Evolutionary conservation across 2,888 invertebrate species (phyloP).

Genomic region (Lycaena phlaeas): DNA sequence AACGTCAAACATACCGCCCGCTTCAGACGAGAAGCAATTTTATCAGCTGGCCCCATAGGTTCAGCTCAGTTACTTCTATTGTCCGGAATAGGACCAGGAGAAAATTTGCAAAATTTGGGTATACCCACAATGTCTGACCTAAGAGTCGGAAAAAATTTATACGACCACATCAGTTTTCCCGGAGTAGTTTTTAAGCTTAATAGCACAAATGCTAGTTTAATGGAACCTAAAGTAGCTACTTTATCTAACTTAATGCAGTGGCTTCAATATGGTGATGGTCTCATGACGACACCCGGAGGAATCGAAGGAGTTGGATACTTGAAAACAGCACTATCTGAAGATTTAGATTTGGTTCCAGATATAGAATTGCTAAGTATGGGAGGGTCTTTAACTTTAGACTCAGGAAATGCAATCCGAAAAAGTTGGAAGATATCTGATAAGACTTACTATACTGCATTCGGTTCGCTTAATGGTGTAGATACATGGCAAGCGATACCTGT

Average conservation of each 20-base stretch:
- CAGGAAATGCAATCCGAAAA: conserved; percentile 62
- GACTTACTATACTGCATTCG: conserved; percentile 71
- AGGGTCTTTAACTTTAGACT: conserved; percentile 76
- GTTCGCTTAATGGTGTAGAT: conserved; percentile 67
- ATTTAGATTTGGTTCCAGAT: conserved; percentile 74
- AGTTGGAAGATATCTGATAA: conserved; percentile 73
- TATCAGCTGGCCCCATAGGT: conserved; percentile 90
- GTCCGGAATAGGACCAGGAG: conserved; percentile 78
- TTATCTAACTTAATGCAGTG: conserved; percentile 53
- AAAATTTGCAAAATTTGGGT: conserved; percentile 69
- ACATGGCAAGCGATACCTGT: conserved; percentile 79
- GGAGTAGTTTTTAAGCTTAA: conserved; percentile 63
- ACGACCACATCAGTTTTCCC: conserved; percentile 74
- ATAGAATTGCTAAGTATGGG: conserved; percentile 77
- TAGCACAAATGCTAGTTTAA: conserved; percentile 51
- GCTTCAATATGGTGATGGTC: conserved; percentile 67
- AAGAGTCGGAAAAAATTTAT: conserved; percentile 77
- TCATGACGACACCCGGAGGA: conserved; percentile 74
- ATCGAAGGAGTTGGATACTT: conserved; percentile 78
- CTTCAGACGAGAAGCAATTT: conserved; percentile 86
- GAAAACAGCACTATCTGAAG: conserved; percentile 70
- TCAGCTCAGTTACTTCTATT: conserved; percentile 94
- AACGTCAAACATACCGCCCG: conserved; percentile 60
- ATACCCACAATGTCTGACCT: conserved; percentile 76
- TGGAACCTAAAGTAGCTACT: conserved; percentile 54